phyloP scores from a whole-genome alignment of 1,140 invertebrate genomes.

The Temnothorax nylanderi region DNA sequence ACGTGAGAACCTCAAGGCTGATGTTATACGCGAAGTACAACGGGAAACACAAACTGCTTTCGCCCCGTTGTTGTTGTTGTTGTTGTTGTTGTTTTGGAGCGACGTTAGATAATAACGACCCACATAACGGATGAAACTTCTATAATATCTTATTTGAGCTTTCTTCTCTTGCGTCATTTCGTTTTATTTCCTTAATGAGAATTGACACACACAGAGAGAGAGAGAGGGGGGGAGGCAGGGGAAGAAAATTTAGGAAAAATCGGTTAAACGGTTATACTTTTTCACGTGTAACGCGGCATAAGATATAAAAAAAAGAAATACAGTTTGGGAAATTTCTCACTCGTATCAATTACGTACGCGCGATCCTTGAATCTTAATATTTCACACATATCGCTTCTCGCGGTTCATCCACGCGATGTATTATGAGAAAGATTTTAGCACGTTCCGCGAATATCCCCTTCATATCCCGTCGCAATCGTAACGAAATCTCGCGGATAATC shows the following conservation, averaged over 20 bases:
- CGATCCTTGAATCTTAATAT: conserved; percentile 20
- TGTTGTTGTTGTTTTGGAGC: conserved; percentile 42
- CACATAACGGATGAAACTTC: conserved; percentile 28
- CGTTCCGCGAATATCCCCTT: conserved; percentile 17
- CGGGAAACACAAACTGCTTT: conserved; percentile 43
- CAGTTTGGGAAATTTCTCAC: background rate
- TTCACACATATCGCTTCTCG: conserved; percentile 20
- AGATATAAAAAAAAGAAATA: background rate
- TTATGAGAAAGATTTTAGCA: conserved; percentile 31
- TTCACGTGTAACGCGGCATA: background rate
- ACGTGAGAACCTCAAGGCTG: conserved; percentile 62
- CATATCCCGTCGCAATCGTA: conserved; percentile 23
- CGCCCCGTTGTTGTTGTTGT: conserved; percentile 37
- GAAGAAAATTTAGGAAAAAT: background rate
- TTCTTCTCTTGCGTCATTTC: background rate
- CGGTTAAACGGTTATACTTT: background rate
- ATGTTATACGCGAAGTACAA: conserved; percentile 48
- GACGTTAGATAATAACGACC: conserved; percentile 43
- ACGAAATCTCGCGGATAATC: conserved; percentile 41
- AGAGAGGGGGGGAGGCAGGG: background rate
- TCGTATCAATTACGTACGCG: background rate
- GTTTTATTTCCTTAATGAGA: background rate
- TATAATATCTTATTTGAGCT: conserved; percentile 4
- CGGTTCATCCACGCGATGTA: background rate
- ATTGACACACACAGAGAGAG: background rate